Base-by-base conservation (phyloP, 1,140 invertebrate species). In the Catajapyx aquilonaris region DNA sequence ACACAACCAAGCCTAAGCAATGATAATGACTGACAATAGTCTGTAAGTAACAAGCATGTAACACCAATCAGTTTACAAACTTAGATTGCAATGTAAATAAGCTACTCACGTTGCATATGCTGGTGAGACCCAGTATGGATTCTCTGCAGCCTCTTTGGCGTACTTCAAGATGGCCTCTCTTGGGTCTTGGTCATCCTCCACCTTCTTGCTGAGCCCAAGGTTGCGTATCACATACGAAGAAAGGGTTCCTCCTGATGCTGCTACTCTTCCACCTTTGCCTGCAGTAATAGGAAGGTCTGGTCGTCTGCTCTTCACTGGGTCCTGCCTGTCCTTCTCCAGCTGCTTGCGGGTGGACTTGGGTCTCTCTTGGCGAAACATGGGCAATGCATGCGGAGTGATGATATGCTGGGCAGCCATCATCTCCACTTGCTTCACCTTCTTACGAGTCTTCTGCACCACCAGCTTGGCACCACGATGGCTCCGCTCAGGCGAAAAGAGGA, bases 171-270 rank as follows among this genome's bases (percentile, higher is more conserved):
- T 93, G 4, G 91, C 91, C 49, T 90, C 86, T 37, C 94, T 67
- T 0, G 94, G 90, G 66, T 98, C 90, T 48, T 93, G 84, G 57
- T 95, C 90, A 49, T 93, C 86, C 45, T 94, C 78, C 15, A 93
- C 81, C 38, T 84, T 69, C 51, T 96, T 97, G 45, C 81, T 84
- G 2, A 91, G 59, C 0, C 91, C 93, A 17, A 98, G 63, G 55
- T 95, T 91, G 38, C 91, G 69, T 32, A 95, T 95, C 17, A 98
- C 90, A 57, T 88, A 99, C 1, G 91, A 96, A 42, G 88, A 93
- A 0, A 98, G 62, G 0, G 94, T 98, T 39, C 86, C 87, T 20
- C 95, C 95, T 34, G 88, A 88, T 0, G 83, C 79, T 1, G 85
- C 90, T 2, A 98, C 77, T 45, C 90, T 67, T n/a, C 91, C 91